These are phyloP conservation scores for Bilobella aurantiaca DNA, from an alignment of 1,140 invertebrate genomes.

Conservation along the genomic window DNA sequence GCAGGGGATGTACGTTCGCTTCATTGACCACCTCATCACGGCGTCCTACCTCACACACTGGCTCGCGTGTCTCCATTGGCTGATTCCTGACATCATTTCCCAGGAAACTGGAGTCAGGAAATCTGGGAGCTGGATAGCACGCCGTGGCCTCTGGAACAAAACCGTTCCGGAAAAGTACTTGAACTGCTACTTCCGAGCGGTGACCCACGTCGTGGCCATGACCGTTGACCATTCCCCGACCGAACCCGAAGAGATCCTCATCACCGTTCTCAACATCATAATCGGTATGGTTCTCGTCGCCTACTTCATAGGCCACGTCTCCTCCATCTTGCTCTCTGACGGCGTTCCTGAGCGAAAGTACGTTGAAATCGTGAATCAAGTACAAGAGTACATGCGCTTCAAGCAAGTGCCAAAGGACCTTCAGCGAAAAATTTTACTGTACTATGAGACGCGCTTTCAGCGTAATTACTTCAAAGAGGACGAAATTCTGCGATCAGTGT, in stretches of 20 bases:
- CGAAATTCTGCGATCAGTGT: conserved; percentile 17
- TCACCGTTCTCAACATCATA: conserved; percentile 19
- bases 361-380: conserved; percentile 23
- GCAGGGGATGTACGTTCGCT: conserved; percentile 18
- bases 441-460: conserved; percentile 22
- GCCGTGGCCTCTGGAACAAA: conserved; percentile 18
- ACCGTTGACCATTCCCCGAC: conserved; percentile 1
- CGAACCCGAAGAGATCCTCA: conserved; percentile 22
- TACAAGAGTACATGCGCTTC: conserved; percentile 27
- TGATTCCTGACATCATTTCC: conserved; percentile 17
- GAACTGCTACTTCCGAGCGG: conserved; percentile 14
- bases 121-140: conserved; percentile 22
- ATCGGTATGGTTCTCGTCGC: conserved; percentile 18
- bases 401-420: conserved; percentile 29
- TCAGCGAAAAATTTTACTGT: conserved; percentile 18
- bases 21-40: conserved; percentile 18
- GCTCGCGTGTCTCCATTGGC: conserved; percentile 25
- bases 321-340: conserved; percentile 16
- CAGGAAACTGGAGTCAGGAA: neutral
- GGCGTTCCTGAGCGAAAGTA: conserved; percentile 24
- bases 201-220: conserved; percentile 20
- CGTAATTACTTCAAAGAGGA: conserved; percentile 26
- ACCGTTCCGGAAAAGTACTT: conserved; percentile 15
- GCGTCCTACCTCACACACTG: conserved; percentile 20
- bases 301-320: conserved; percentile 17